Base-by-base conservation (phyloP, 2,797 vertebrate species). In the Chelidonichthys spinosus region DNA sequence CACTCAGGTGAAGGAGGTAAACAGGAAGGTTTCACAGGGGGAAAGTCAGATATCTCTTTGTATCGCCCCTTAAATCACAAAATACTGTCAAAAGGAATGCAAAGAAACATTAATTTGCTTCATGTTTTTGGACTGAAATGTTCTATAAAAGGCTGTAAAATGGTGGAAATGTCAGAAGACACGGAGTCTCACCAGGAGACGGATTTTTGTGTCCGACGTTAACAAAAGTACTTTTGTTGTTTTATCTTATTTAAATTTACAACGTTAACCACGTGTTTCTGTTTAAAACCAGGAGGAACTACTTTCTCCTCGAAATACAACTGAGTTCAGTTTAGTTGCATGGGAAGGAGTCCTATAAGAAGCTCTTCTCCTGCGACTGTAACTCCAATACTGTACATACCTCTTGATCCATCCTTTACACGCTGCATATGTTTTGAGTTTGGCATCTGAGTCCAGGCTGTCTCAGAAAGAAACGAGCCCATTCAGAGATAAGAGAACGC, bases 401-500 rank as follows among this genome's bases (percentile, higher is more conserved):
- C 66, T 73, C 68, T 80, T 71, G 62, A 82, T 87, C 74, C 78
- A 60, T 64, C 73, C 65, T 82, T 65, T 58, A 66, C 47, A 64
- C 15, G 73, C 75, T 73, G 77, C 90, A 92, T 76, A 72, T 89
- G 89, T 85, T 92, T 87, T 78, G 59, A 84, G 80, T 93, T 93
- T 89, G 87, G 84, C 68, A 78, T 84, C 66, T 84, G 77, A 92
- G 75, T 88, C 70, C 55, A 33, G 58, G 82, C 83, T 88, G 87
- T 90, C 79, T 63, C 58, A 79, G 60, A 79, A 84, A 84, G 76
- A 84, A 85, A 79, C 14, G 37, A 78, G 70, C 82, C 58, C 82
- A 83, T 89, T 89, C 82, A 79, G 79, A 90, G 87, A 92, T 90
- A 87, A 92, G 89, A 92, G 87, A 87, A 80, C 79, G 67, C 78